phyloP scores from a whole-genome alignment of 2,113 vertebrate genomes.

The Eurypyga helias region DNA sequence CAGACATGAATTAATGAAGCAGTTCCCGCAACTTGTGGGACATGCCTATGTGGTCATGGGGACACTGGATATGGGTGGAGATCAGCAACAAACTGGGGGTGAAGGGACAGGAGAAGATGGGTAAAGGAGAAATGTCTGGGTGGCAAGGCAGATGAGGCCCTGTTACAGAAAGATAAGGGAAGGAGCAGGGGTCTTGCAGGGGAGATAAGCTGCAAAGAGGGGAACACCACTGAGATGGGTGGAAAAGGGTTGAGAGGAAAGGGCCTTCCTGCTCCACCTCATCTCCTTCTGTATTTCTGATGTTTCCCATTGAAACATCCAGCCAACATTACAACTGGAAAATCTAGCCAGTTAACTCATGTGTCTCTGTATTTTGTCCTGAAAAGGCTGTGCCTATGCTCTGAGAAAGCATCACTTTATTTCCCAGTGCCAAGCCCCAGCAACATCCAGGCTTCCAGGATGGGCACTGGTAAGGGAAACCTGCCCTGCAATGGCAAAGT shows the following conservation, averaged over 20 bases:
- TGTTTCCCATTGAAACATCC: not conserved
- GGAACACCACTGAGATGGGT: not conserved
- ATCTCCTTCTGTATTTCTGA: not conserved
- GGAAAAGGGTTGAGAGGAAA: not conserved
- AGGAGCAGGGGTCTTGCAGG: not conserved
- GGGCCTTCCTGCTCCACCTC: not conserved
- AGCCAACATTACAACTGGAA: not conserved
- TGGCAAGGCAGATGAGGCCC: not conserved
- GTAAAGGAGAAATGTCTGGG: not conserved
- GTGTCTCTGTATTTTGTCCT: not conserved
- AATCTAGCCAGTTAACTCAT: not conserved
- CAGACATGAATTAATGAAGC: conserved; percentile 52
- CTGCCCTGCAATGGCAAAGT: not conserved
- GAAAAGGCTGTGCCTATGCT: not conserved
- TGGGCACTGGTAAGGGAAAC: not conserved
- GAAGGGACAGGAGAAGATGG: not conserved
- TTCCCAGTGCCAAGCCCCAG: not conserved
- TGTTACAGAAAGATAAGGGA: not conserved
- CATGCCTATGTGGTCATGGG: not conserved
- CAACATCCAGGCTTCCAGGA: not conserved
- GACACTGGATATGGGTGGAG: not conserved
- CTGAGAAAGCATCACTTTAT: not conserved
- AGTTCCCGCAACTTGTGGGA: not conserved
- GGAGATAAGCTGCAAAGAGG: not conserved
- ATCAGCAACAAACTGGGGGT: not conserved